These are phyloP conservation scores for Terebella lapidaria DNA, from an alignment of 2,888 invertebrate species.

Conservation along the genomic window DNA sequence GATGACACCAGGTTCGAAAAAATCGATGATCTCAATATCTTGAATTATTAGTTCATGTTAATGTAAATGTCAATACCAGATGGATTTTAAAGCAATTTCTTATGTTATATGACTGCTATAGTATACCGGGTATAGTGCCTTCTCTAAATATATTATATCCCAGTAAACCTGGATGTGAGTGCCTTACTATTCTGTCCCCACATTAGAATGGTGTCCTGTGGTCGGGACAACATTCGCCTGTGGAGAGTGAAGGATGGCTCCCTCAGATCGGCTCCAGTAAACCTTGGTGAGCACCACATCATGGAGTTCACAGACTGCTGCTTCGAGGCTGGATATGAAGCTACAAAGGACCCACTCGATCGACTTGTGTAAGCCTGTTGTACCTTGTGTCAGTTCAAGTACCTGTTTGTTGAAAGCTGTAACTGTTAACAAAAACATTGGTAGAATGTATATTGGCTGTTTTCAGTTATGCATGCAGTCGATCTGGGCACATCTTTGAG, in stretches of 20 bases:
- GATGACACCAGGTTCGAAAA: conserved; percentile 51
- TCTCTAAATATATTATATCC: not conserved
- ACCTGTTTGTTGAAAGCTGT: too few relatives aligned
- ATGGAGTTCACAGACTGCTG: conserved; percentile 51
- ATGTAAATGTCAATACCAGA: not conserved
- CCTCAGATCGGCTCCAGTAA: conserved; percentile 48
- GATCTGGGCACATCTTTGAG: conserved; percentile 50
- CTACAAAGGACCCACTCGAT: conserved; percentile 39
- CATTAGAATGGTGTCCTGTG: conserved; percentile 52
- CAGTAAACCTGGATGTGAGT: not conserved
- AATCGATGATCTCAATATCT: not conserved
- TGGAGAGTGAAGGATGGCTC: conserved; percentile 51
- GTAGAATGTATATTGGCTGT: not conserved
- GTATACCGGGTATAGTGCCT: too few relatives aligned
- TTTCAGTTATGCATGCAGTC: conserved; percentile 43
- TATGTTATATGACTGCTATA: too few relatives aligned
- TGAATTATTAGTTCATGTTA: not conserved
- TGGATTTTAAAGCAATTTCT: too few relatives aligned
- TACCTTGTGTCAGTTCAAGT: not conserved
- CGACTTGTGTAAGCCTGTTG: conserved; percentile 39
- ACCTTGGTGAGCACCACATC: conserved; percentile 44
- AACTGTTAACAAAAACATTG: not conserved
- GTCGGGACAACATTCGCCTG: conserved; percentile 48
- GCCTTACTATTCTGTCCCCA: too few relatives aligned
- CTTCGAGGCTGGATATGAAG: conserved; percentile 42